phyloP scores from a whole-genome alignment of 2,113 vertebrate species.

The Calonectris borealis region DNA sequence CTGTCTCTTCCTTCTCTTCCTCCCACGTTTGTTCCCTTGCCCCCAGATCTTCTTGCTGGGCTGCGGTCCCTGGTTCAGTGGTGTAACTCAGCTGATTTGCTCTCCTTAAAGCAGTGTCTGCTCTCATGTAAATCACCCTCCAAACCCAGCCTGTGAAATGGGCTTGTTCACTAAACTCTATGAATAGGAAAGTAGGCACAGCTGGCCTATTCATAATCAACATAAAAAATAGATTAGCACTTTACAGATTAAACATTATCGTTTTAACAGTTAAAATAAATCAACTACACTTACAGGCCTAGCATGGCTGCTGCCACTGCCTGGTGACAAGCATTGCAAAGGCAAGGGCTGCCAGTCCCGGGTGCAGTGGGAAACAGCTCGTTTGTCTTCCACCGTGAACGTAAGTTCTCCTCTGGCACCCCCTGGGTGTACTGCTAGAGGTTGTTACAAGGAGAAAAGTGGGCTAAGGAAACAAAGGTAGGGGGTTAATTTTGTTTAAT shows the following conservation, averaged over 20 bases:
- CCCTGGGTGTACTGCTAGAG: not conserved
- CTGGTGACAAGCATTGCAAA: not conserved
- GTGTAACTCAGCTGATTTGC: not conserved
- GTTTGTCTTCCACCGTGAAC: not conserved
- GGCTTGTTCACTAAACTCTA: conserved; percentile 66
- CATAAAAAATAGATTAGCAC: conserved; percentile 85
- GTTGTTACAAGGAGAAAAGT: not conserved
- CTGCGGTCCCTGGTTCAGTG: not conserved
- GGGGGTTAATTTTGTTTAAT: not conserved
- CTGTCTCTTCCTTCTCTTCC: not conserved
- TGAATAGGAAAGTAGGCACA: conserved; percentile 83
- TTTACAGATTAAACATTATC: conserved; percentile 85
- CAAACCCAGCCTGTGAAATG: conserved; percentile 63
- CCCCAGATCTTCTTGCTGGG: not conserved
- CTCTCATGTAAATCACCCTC: conserved; percentile 61
- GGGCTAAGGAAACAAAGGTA: not conserved
- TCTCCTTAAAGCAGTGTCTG: conserved; percentile 19
- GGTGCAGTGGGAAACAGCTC: not conserved
- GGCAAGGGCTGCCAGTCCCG: not conserved
- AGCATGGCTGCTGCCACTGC: conserved; percentile 24
- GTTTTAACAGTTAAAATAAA: conserved; percentile 79
- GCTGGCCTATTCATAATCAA: conserved; percentile 86
- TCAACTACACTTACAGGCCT: conserved; percentile 61
- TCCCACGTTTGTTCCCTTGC: not conserved
- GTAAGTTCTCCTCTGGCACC: not conserved